Conservation (phyloP, 2,113 vertebrate species). For the Sarotherodon lohbergeri region DNA sequence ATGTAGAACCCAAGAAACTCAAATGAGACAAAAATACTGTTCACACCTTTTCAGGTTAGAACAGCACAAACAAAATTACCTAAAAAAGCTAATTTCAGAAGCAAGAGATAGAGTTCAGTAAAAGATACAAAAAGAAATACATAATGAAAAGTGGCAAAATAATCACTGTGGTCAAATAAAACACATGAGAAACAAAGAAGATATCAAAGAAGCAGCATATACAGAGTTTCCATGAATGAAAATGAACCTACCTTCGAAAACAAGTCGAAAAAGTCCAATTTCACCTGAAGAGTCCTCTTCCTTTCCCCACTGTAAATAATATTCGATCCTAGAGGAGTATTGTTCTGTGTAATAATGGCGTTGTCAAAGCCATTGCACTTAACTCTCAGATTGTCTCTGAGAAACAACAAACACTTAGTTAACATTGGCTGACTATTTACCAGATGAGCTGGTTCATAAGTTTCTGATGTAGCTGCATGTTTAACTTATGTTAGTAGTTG, state of each 20-base stretch:
- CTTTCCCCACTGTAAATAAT: background rate
- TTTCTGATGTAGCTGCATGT: background rate
- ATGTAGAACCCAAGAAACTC: background rate
- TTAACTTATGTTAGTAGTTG: background rate
- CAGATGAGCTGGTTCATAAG: background rate
- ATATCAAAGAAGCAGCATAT: background rate
- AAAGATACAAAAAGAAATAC: background rate
- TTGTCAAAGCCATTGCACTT: background rate
- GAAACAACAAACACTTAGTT: background rate
- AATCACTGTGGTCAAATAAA: background rate
- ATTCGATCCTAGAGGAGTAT: background rate
- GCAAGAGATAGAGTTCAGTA: background rate
- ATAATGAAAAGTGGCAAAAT: background rate
- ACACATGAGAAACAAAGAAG: background rate
- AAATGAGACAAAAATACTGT: background rate
- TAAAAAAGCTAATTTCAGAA: background rate
- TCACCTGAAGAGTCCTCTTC: background rate
- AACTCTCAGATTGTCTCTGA: background rate
- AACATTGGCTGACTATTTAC: too few relatives aligned
- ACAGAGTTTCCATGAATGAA: background rate
- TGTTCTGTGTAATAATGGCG: background rate
- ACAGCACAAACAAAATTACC: background rate
- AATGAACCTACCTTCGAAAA: background rate
- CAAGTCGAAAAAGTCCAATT: rapidly evolving
- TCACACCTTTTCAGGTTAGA: background rate